A percentile compares a stretch with the other conserved stretches of the same genome.
Evolutionary conservation across 2,888 invertebrate species (phyloP).

Genomic region (Eristalis pertinax): DNA sequence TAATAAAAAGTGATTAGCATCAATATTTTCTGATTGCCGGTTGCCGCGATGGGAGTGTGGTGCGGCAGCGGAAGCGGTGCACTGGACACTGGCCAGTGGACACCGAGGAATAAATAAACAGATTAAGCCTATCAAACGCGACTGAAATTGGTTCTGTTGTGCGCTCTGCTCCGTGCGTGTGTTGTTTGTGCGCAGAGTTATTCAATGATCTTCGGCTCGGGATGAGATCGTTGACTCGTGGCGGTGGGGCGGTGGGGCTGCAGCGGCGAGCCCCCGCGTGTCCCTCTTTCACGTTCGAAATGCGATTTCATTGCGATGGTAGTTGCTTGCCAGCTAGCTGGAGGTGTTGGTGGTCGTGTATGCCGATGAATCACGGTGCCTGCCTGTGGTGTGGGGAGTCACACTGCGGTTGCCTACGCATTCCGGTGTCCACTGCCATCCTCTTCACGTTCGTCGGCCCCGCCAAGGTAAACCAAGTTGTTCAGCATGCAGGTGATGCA

Average conservation of each 20-base stretch:
- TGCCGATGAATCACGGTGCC: slow-evolving; percentile 60
- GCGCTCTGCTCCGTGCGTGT: slow-evolving; percentile 22
- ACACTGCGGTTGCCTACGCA: slow-evolving; percentile 63
- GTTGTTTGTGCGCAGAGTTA: slow-evolving; percentile 42
- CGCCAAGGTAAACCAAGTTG: slow-evolving; percentile 50
- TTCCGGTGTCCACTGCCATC: slow-evolving; percentile 7
- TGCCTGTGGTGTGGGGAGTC: slow-evolving; percentile 51
- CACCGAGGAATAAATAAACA: slow-evolving; percentile 66
- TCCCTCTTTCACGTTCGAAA: slow-evolving; percentile 19
- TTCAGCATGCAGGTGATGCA: slow-evolving; percentile 60
- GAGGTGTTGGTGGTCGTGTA: slow-evolving; percentile 62
- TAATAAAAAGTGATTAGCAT: slow-evolving; percentile 72
- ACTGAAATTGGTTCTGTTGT: slow-evolving; percentile 58
- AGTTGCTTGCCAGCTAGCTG: slow-evolving; percentile 1
- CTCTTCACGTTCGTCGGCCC: slow-evolving; percentile 1
- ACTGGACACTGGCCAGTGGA: neutral
- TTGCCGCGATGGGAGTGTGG: neutral
- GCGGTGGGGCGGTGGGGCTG: slow-evolving; percentile 8
- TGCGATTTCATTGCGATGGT: slow-evolving; percentile 55
- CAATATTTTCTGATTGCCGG: slow-evolving; percentile 67
- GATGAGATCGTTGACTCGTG: slow-evolving; percentile 62
- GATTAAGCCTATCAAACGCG: slow-evolving; percentile 70
- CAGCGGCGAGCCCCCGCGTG: slow-evolving; percentile 31
- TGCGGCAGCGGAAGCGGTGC: neutral
- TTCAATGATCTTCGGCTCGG: slow-evolving; percentile 49